Percentiles rank a stretch among this genome's conserved stretches.
These are phyloP conservation scores for Lepidurus couesii DNA, from an alignment of 1,140 invertebrate genomes.

Conservation along the genomic window DNA sequence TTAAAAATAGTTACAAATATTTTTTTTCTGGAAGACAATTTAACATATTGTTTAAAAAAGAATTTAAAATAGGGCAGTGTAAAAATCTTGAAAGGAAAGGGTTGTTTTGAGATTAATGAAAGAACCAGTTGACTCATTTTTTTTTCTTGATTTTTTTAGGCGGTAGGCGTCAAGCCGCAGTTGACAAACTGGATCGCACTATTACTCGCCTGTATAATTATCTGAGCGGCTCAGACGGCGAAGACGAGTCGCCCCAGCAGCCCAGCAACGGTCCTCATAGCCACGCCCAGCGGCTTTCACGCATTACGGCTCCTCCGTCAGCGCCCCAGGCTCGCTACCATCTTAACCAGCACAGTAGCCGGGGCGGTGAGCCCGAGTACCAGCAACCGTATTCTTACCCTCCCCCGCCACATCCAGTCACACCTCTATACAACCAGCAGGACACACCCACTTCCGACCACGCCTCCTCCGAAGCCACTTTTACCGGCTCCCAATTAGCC, in stretches of 20 bases:
- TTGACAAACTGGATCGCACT: slow-evolving; percentile 35
- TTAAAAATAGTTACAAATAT: too few species aligned
- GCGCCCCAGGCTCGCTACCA: slow-evolving; percentile 22
- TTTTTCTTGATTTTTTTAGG: background rate
- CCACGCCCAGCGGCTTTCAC: slow-evolving; percentile 23
- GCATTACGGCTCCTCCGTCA: slow-evolving; percentile 20
- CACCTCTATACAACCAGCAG: slow-evolving; percentile 17
- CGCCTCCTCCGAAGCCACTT: slow-evolving; percentile 33
- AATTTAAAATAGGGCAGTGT: too few species aligned
- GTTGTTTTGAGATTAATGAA: background rate
- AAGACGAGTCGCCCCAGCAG: slow-evolving; percentile 27
- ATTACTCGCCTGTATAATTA: slow-evolving; percentile 33
- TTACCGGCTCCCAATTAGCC: slow-evolving; percentile 32
- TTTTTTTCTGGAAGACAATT: too few species aligned
- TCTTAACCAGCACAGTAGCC: slow-evolving; percentile 23
- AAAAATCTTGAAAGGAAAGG: too few species aligned
- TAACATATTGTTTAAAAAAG: too few species aligned
- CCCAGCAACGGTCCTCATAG: slow-evolving; percentile 9
- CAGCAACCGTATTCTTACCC: slow-evolving; percentile 34
- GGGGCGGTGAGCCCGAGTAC: slow-evolving; percentile 31
- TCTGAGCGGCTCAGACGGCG: slow-evolving; percentile 32
- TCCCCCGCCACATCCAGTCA: slow-evolving; percentile 23
- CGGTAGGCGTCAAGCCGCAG: slow-evolving; percentile 30
- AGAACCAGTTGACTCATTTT: background rate
- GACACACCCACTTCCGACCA: slow-evolving; percentile 34